Conservation (phyloP, 2,888 invertebrate species). For the Scotopteryx bipunctaria region DNA sequence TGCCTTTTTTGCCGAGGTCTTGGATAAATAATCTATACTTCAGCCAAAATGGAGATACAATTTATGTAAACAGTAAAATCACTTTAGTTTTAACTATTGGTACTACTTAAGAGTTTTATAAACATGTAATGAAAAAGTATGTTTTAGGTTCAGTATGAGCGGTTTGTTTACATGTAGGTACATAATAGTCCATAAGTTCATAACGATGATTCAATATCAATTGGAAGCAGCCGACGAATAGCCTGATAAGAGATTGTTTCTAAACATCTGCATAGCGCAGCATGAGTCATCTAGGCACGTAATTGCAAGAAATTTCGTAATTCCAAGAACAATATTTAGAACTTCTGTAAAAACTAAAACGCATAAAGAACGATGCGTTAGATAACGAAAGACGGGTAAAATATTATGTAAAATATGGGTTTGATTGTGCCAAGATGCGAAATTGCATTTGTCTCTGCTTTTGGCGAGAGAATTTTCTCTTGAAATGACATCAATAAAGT, state of each 20-base stretch:
- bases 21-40: not conserved
- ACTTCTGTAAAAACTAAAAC: too few relatives aligned
- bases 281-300: constrained; percentile 19
- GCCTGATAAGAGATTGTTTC: constrained; percentile 18
- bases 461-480: too few relatives aligned
- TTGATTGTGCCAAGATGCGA: too few relatives aligned
- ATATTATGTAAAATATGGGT: too few relatives aligned
- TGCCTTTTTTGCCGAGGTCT: not conserved
- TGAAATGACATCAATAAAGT: too few relatives aligned
- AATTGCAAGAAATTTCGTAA: not conserved
- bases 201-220: constrained; percentile 7
- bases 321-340: too few relatives aligned
- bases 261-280: constrained; percentile 21
- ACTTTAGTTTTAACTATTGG: too few relatives aligned
- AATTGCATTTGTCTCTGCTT: too few relatives aligned
- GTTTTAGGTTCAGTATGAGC: not conserved
- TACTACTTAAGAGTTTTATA: not conserved
- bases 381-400: too few relatives aligned
- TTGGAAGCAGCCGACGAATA: constrained; percentile 14
- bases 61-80: too few relatives aligned
- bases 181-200: constrained; percentile 27
- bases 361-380: too few relatives aligned
- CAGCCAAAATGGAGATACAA: not conserved
- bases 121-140: not conserved
- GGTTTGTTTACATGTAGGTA: not conserved